Evolutionary conservation across 2,888 invertebrate genomes (phyloP), one percentile per base, ranked within the genome.

Genomic region (Dione juno): DNA sequence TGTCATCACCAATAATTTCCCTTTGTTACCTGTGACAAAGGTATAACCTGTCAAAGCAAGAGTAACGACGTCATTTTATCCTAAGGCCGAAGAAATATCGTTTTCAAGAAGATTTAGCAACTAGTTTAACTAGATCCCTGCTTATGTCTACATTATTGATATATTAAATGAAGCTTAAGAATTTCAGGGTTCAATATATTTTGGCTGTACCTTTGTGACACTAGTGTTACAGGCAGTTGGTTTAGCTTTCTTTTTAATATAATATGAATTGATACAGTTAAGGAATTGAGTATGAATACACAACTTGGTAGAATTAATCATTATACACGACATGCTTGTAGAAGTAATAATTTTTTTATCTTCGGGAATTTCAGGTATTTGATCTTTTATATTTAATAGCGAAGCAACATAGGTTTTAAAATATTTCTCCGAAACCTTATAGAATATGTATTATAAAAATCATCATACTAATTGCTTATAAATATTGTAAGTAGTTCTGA

Each of bases 31-130:
- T 84, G 79, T 82, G 81, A 83, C 84, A 87, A 84, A 85, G 86
- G 82, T 88, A 83, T 88, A 78, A 76, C 78, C 84, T 89, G 88
- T 88, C 90, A 88, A 86, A 89, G 86, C 82, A 80, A 77, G 74
- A 79, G 83, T 88, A 88, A 89, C 81, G 80, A 72, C 75, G 82
- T 83, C 82, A 83, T 78, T 80, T 86, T 84, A 84, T 81, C 81
- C 80, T 76, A 58, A 54, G 74, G 75, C 78, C 77, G 79, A 84
- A 77, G 81, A 84, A 88, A 88, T 89, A 89, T 89, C 85, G 82
- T 80, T 86, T 87, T 84, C 87, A 83, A 84, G 85, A 83, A 83
- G 84, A 81, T 82, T 77, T 73, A 77, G 81, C 81, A 35, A 81
- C 88, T 82, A 86, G 14, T 64, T 1, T 73, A 74, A 53, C 65